Base-by-base conservation (phyloP, 2,797 vertebrate species). In the Scarus forsteni region DNA sequence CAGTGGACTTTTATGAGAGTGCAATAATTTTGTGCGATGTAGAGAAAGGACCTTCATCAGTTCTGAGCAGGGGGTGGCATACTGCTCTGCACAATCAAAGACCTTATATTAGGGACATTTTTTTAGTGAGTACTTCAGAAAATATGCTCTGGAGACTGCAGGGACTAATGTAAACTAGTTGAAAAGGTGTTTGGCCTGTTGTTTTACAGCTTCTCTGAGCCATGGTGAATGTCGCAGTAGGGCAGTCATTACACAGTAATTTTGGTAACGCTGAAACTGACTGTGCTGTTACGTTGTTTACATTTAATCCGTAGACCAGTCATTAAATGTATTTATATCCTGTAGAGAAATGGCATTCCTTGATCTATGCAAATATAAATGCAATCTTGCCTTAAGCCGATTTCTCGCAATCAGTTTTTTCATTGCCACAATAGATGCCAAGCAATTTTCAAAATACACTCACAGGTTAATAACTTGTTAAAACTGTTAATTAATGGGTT, bases 341-440 rank as follows among this genome's bases (percentile, higher is more conserved):
- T 27, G 1, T 14, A 3, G 18, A 49, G 18, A 43, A 43, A 52
- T 54, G 59, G 11, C 15, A 65, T 68, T 66, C 9, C 27, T 70
- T 77, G 15, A 69, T 69, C 43, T 10, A 9, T 38, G 39, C 59
- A 79, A 81, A 79, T 75, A 6, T 59, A 58, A 65, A 58, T 38
- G 34, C 49, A 19, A 39, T 58, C 74, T 35, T 55, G 34, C 16
- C 12, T 19, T 42, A 52, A 66, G 46, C 7, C 27, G 34, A 61
- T 66, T 70, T 40, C 19, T 44, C 42, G 36, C 59, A 27, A 48
- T 51, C 4, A 40, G 11, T 34, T 19, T 49, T 63, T 9, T 60
- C 51, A 27, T 64, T 64, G 44, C 34, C 15, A 46, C 11, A 14
- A 5, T 52, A 45, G n/a, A 10, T 9, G 8, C 5, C 46, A 14